phyloP scores from a whole-genome alignment of 1,140 invertebrate genomes.

The Lasioglossum albipes region DNA sequence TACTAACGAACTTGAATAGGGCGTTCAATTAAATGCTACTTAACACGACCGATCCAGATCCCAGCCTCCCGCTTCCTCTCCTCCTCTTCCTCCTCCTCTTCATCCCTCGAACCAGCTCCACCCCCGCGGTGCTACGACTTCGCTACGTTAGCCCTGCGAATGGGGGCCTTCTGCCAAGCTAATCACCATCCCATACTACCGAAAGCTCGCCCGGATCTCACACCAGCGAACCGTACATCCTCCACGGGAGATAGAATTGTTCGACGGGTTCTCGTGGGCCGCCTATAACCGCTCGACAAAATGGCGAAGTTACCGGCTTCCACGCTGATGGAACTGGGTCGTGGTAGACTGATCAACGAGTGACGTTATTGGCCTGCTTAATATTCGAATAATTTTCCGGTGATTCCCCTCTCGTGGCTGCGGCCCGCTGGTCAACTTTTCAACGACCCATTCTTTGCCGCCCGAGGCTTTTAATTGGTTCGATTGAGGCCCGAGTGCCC shows the following conservation, averaged over 20 bases:
- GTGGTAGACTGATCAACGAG: constrained; percentile 7
- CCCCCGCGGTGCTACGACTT: constrained; percentile 5
- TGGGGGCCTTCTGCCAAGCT: constrained; percentile 38
- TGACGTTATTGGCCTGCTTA: constrained; percentile 36
- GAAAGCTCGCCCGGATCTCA: constrained; percentile 1
- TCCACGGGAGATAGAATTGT: constrained; percentile 59
- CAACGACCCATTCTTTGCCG: neutral
- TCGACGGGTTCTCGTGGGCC: constrained; percentile 27
- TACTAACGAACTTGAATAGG: constrained; percentile 73
- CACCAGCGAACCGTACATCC: constrained; percentile 26
- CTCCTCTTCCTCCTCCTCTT: neutral
- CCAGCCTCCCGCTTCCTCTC: neutral
- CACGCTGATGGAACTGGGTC: constrained; percentile 38
- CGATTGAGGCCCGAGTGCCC: neutral
- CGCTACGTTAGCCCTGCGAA: constrained; percentile 23
- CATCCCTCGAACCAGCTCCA: neutral
- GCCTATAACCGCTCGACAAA: constrained; percentile 29
- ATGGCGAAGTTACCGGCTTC: constrained; percentile 34
- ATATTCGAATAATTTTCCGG: constrained; percentile 41
- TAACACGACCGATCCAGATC: constrained; percentile 55
- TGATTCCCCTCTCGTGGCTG: constrained; percentile 10
- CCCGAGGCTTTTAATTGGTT: neutral
- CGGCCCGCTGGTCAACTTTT: neutral
- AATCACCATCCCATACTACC: constrained; percentile 45
- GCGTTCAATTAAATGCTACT: constrained; percentile 74